These are phyloP conservation scores for Trilocha varians DNA, from an alignment of 2,888 invertebrate species.

Conservation along the genomic window DNA sequence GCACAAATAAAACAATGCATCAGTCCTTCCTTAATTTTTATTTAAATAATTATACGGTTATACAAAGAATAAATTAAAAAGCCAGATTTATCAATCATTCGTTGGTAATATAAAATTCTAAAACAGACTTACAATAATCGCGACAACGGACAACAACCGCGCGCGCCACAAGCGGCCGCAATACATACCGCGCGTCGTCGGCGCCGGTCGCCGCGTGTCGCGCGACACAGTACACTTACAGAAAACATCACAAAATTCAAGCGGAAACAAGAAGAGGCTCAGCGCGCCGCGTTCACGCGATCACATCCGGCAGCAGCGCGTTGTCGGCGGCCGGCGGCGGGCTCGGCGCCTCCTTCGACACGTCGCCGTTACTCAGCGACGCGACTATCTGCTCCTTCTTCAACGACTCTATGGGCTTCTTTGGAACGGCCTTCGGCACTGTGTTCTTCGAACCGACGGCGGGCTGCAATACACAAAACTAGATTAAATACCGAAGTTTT, in stretches of 20 bases:
- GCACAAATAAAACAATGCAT: slow-evolving; percentile 67
- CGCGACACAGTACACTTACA: slow-evolving; percentile 63
- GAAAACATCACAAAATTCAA: slow-evolving; percentile 73
- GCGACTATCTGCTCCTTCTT: slow-evolving; percentile 18
- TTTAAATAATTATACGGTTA: slow-evolving; percentile 72
- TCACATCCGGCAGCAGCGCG: slow-evolving; percentile 61
- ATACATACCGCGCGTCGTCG: slow-evolving; percentile 62
- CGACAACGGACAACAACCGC: slow-evolving; percentile 52
- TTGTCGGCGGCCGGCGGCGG: slow-evolving; percentile 61
- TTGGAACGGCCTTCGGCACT: slow-evolving; percentile 31
- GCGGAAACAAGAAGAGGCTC: slow-evolving; percentile 69
- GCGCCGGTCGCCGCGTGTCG: slow-evolving; percentile 62
- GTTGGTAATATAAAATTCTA: slow-evolving; percentile 74
- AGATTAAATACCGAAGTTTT: neutral
- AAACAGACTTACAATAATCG: slow-evolving; percentile 60
- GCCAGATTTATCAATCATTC: slow-evolving; percentile 69
- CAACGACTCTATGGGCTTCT: slow-evolving; percentile 20
- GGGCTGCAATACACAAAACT: slow-evolving; percentile 25
- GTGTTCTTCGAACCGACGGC: slow-evolving; percentile 32
- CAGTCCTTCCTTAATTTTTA: slow-evolving; percentile 66
- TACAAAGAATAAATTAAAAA: slow-evolving; percentile 72
- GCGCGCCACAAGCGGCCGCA: slow-evolving; percentile 66
- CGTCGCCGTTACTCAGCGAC: slow-evolving; percentile 27
- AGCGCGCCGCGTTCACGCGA: slow-evolving; percentile 45
- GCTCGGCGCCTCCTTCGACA: slow-evolving; percentile 60